phyloP scores from a whole-genome alignment of 1,140 invertebrate genomes.

The Musca vetustissima region DNA sequence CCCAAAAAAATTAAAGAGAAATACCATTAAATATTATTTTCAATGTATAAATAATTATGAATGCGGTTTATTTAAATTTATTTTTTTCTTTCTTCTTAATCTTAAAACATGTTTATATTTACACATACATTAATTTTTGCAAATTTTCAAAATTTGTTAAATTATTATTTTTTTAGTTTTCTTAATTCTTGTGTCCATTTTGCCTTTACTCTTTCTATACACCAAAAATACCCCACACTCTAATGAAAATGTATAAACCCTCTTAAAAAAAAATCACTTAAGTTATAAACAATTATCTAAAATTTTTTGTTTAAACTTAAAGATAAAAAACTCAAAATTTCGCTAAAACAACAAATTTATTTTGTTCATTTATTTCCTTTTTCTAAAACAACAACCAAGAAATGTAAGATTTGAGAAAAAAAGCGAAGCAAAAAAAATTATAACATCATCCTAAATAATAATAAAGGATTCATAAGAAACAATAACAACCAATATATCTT shows the following conservation, averaged over 20 bases:
- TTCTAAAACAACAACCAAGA: neutral
- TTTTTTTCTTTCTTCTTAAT: slow-evolving; percentile 16
- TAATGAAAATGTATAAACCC: slow-evolving; percentile 16
- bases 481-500: neutral
- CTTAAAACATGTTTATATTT: slow-evolving; percentile 26
- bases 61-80: slow-evolving; percentile 14
- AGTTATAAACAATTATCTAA: neutral
- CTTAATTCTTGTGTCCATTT: too few relatives aligned
- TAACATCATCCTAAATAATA: slow-evolving; percentile 8
- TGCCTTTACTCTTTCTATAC: neutral
- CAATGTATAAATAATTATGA: slow-evolving; percentile 11
- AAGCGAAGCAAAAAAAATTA: neutral
- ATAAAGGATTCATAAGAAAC: slow-evolving; percentile 7
- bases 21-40: slow-evolving; percentile 7
- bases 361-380: neutral
- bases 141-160: slow-evolving; percentile 17
- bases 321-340: neutral
- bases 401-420: slow-evolving; percentile 4
- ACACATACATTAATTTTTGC: neutral
- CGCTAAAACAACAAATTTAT: neutral
- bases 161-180: neutral
- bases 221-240: neutral
- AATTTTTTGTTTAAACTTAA: slow-evolving; percentile 14
- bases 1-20: neutral
- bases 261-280: neutral